These are phyloP conservation scores for Colossoma macropomum DNA, from an alignment of 2,113 vertebrate genomes.

Conservation along the genomic window DNA sequence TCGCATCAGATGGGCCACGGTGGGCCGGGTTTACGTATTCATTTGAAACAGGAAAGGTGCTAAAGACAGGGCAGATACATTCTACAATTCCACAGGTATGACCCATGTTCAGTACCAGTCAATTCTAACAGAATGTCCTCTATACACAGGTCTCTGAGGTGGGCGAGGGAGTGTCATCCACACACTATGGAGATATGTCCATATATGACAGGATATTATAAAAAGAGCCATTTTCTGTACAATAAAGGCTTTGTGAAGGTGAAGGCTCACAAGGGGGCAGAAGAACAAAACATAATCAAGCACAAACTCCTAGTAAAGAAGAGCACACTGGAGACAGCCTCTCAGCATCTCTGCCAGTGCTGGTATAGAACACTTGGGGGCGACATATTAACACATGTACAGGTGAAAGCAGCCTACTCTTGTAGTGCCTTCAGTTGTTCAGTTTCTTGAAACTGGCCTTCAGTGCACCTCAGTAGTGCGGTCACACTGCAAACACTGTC, in stretches of 20 bases:
- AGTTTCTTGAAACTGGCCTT: conserved; percentile 67
- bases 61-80: conserved; percentile 66
- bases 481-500: conserved; percentile 43
- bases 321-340: conserved; percentile 3
- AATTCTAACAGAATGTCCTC: conserved; percentile 53
- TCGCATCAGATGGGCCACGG: conserved; percentile 4
- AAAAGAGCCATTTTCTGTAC: conserved; percentile 53
- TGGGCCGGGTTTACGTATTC: conserved; percentile 59
- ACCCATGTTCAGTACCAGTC: conserved; percentile 61
- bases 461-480: conserved; percentile 53
- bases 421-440: conserved; percentile 61
- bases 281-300: conserved; percentile 43
- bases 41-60: conserved; percentile 58
- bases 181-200: conserved; percentile 37
- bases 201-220: conserved; percentile 11
- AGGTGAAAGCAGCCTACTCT: conserved; percentile 59
- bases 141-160: conserved; percentile 48
- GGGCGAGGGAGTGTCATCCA: conserved; percentile 37
- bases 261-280: conserved; percentile 54
- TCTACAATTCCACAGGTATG: conserved; percentile 66
- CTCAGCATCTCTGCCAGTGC: conserved; percentile 42
- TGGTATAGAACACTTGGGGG: conserved; percentile 34
- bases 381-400: conserved; percentile 68
- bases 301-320: conserved; percentile 27
- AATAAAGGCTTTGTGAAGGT: conserved; percentile 66